Percentiles rank a stretch among this genome's conserved stretches.
Conservation (phyloP, 2,797 vertebrate species). For the Myripristis jacobus region DNA sequence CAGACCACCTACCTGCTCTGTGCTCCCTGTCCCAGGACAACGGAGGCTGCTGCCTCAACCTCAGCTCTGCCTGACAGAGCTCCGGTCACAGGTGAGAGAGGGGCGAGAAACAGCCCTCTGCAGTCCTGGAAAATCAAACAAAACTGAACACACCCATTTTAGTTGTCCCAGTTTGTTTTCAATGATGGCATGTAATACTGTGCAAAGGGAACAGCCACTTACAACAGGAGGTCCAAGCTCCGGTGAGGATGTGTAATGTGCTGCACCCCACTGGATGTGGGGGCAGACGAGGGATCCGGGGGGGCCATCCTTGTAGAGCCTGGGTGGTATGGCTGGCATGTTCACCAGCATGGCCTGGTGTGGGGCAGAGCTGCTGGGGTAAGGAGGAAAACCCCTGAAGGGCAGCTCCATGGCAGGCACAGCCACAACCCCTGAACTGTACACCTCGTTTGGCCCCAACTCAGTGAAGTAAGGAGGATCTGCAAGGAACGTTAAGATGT, state of each 20-base stretch:
- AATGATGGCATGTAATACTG: not conserved
- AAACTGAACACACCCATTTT: not conserved
- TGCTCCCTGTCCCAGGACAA: not conserved
- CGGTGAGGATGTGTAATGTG: not conserved
- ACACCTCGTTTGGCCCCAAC: not conserved
- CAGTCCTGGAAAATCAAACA: slow-evolving; percentile 23
- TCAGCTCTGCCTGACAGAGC: not conserved
- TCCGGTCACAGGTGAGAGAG: not conserved
- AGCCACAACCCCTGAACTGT: not conserved
- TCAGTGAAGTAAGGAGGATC: not conserved
- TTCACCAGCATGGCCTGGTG: slow-evolving; percentile 13
- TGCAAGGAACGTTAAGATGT: slow-evolving; percentile 11
- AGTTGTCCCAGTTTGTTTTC: not conserved
- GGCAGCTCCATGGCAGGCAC: slow-evolving; percentile 14
- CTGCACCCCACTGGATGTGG: not conserved
- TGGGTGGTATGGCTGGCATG: not conserved
- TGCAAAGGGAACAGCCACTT: not conserved
- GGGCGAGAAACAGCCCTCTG: slow-evolving; percentile 3
- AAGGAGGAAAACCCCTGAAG: not conserved
- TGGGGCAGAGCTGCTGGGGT: not conserved
- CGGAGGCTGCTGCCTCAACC: not conserved
- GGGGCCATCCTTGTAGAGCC: not conserved
- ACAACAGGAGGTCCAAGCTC: slow-evolving; percentile 20
- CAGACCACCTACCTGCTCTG: not conserved
- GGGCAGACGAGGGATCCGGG: slow-evolving; percentile 12